phyloP scores from a whole-genome alignment of 2,797 vertebrate species.

The Helicolenus hilgendorfi region DNA sequence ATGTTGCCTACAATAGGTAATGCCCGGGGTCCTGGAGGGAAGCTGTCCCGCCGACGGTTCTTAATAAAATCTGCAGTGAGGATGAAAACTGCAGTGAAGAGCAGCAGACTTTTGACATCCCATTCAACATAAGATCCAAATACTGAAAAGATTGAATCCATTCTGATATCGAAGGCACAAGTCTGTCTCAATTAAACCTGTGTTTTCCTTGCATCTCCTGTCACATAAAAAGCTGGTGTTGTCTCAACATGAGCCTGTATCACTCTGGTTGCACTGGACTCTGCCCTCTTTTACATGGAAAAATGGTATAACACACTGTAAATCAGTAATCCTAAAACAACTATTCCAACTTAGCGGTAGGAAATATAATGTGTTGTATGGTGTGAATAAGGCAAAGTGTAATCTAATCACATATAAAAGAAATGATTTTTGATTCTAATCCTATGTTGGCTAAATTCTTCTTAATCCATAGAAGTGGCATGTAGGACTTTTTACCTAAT shows the following conservation, averaged over 20 bases:
- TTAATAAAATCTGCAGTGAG: constrained; percentile 67
- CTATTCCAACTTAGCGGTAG: background rate
- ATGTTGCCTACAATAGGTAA: constrained; percentile 76
- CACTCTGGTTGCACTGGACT: background rate
- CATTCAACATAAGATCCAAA: constrained; percentile 16
- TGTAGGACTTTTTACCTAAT: no score
- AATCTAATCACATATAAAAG: background rate
- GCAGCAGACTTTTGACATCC: constrained; percentile 62
- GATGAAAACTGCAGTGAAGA: constrained; percentile 63
- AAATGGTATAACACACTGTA: background rate
- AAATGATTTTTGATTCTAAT: no score
- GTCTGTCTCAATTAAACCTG: background rate
- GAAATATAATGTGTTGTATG: background rate
- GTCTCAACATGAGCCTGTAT: background rate
- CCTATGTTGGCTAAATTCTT: no score
- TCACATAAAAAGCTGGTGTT: background rate
- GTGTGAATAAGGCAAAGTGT: background rate
- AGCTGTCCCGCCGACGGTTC: constrained; percentile 28
- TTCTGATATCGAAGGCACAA: background rate
- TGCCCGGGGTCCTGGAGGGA: constrained; percentile 73
- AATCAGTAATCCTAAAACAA: background rate
- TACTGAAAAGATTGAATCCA: constrained; percentile 46
- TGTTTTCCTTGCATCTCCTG: background rate
- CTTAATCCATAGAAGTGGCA: no score
- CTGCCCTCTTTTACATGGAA: background rate